A percentile compares a stretch with the other conserved stretches of the same genome.
Conservation (phyloP, 2,888 invertebrate genomes). For the Liodrosophila aerea region DNA sequence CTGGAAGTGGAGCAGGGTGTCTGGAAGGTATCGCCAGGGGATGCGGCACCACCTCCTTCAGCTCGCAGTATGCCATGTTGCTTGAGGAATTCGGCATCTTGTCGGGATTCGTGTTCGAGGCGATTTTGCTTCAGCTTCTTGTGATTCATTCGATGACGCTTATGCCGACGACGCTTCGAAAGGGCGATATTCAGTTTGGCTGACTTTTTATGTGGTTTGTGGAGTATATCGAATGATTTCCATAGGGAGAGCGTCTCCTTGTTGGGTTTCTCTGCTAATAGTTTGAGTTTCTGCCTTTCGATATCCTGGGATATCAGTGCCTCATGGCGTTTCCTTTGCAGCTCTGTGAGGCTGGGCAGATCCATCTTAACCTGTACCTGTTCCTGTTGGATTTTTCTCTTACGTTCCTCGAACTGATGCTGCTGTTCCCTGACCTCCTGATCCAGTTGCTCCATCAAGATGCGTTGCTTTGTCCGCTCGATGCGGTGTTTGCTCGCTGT, state of each 20-base stretch:
- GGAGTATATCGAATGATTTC: slow-evolving; percentile 10
- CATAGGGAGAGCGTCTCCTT: slow-evolving; percentile 20
- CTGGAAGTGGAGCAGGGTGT: not conserved
- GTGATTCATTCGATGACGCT: slow-evolving; percentile 10
- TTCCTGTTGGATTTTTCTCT: not conserved
- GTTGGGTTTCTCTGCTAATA: not conserved
- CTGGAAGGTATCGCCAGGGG: slow-evolving; percentile 7
- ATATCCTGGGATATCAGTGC: slow-evolving; percentile 27
- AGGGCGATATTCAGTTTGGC: not conserved
- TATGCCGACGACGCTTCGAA: slow-evolving; percentile 22
- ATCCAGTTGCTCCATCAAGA: slow-evolving; percentile 83
- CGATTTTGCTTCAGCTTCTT: too few relatives aligned
- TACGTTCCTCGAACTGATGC: not conserved
- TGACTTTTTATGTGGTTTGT: not conserved
- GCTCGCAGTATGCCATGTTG: slow-evolving; percentile 14
- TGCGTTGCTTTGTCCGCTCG: slow-evolving; percentile 81
- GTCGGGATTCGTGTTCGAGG: slow-evolving; percentile 47
- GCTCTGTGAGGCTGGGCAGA: not conserved
- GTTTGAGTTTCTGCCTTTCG: slow-evolving; percentile 24
- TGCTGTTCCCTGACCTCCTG: slow-evolving; percentile 9
- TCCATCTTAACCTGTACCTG: not conserved
- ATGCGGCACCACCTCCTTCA: not conserved
- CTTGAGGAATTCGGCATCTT: slow-evolving; percentile 48
- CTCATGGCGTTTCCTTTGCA: slow-evolving; percentile 7
- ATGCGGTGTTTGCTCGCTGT: slow-evolving; percentile 89